These are phyloP conservation scores for Parelbella ahira DNA, from an alignment of 2,888 invertebrate species.

Conservation along the genomic window DNA sequence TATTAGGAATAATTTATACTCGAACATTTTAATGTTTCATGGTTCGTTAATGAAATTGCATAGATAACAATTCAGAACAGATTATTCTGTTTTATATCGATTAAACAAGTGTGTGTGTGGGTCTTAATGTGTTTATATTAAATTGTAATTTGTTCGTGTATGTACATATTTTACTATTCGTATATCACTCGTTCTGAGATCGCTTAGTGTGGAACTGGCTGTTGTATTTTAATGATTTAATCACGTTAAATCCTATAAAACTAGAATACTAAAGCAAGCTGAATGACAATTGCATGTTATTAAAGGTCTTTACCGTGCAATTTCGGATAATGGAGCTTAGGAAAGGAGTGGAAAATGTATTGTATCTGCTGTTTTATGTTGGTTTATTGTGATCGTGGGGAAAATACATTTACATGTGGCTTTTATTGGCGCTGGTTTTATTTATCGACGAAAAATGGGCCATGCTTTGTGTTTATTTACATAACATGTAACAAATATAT, in stretches of 20 bases:
- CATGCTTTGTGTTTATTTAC: no score
- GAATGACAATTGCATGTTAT: constrained; percentile 19
- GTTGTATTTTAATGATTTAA: constrained; percentile 20
- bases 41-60: constrained; percentile 11
- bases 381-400: background rate
- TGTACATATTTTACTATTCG: constrained; percentile 15
- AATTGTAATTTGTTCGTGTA: constrained; percentile 11
- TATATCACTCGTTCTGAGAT: constrained; percentile 13
- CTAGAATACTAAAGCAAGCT: constrained; percentile 11
- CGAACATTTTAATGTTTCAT: no score
- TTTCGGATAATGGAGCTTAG: constrained; percentile 17
- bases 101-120: constrained; percentile 19
- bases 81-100: constrained; percentile 10
- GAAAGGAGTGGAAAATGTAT: constrained; percentile 16
- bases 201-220: constrained; percentile 14
- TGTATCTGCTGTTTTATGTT: constrained; percentile 5
- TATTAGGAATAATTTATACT: no score
- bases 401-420: background rate
- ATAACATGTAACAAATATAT: no score
- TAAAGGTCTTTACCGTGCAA: constrained; percentile 19
- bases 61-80: constrained; percentile 12
- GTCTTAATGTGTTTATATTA: constrained; percentile 19
- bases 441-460: no score
- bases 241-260: constrained; percentile 24
- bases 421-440: constrained; percentile 1